phyloP scores from a whole-genome alignment of 2,113 vertebrate species.

The Polypterus bichir region DNA sequence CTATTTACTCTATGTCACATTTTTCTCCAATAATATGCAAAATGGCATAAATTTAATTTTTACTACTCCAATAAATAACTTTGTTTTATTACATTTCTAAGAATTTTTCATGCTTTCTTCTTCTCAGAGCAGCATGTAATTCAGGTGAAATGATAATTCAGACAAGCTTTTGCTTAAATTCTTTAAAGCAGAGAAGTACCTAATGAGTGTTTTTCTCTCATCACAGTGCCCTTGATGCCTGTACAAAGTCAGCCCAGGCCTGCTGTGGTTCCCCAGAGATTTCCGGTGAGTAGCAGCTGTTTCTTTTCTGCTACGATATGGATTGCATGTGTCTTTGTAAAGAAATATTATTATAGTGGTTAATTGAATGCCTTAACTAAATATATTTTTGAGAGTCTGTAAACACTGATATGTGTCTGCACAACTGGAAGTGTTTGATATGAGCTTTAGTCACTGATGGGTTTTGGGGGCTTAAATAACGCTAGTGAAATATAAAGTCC shows the following conservation, averaged over 20 bases:
- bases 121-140: too few relatives aligned
- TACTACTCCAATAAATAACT: too few relatives aligned
- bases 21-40: too few relatives aligned
- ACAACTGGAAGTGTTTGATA: slow-evolving; percentile 67
- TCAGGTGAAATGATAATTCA: too few relatives aligned
- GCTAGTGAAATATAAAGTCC: slow-evolving; percentile 51
- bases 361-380: slow-evolving; percentile 48
- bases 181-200: background rate
- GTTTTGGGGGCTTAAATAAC: slow-evolving; percentile 55
- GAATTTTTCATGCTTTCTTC: too few relatives aligned
- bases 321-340: slow-evolving; percentile 47
- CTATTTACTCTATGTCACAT: too few relatives aligned
- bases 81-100: too few relatives aligned
- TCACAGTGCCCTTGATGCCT: slow-evolving; percentile 91
- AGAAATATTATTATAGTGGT: slow-evolving; percentile 61
- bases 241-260: slow-evolving; percentile 87
- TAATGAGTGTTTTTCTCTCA: slow-evolving; percentile 29
- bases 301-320: slow-evolving; percentile 40
- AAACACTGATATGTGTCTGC: slow-evolving; percentile 64
- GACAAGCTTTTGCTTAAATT: background rate
- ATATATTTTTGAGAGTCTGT: slow-evolving; percentile 60
- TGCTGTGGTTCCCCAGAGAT: slow-evolving; percentile 85
- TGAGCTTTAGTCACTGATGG: slow-evolving; percentile 59
- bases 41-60: too few relatives aligned
- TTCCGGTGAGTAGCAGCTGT: slow-evolving; percentile 86